Percentiles rank a stretch among this genome's conserved stretches.
Evolutionary conservation across 2,797 vertebrate species (phyloP).

Genomic region (Mastacembelus armatus): DNA sequence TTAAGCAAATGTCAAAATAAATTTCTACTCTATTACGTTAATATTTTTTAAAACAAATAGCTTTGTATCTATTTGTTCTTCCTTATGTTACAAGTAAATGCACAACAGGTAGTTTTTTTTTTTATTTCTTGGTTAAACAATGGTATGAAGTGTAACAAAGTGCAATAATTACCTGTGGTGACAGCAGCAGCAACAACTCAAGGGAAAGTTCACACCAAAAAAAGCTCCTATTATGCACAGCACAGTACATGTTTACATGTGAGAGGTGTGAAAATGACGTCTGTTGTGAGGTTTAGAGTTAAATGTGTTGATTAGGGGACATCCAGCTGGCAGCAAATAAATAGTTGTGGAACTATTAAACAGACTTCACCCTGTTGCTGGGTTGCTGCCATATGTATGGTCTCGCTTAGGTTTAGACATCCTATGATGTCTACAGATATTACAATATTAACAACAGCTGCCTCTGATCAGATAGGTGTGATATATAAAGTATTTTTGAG

Average conservation of each 20-base stretch:
- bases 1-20: conserved; percentile 22
- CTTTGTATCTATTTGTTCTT: background rate
- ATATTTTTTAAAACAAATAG: background rate
- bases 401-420: background rate
- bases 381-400: background rate
- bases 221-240: background rate
- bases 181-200: conserved; percentile 23
- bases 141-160: background rate
- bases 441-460: background rate
- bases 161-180: conserved; percentile 15
- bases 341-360: background rate
- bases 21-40: conserved; percentile 17
- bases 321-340: background rate
- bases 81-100: background rate
- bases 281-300: background rate
- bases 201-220: conserved; percentile 18
- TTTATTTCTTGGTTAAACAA: background rate
- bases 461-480: accelerated
- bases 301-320: background rate
- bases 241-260: conserved; percentile 7
- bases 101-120: background rate
- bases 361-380: background rate
- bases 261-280: conserved; percentile 3
- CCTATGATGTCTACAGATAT: background rate
- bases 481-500: too few relatives aligned